Percentiles rank a stretch among this genome's conserved stretches.
phyloP scores from a whole-genome alignment of 2,888 invertebrate genomes.

The Caenorhabditis auriculariae region DNA sequence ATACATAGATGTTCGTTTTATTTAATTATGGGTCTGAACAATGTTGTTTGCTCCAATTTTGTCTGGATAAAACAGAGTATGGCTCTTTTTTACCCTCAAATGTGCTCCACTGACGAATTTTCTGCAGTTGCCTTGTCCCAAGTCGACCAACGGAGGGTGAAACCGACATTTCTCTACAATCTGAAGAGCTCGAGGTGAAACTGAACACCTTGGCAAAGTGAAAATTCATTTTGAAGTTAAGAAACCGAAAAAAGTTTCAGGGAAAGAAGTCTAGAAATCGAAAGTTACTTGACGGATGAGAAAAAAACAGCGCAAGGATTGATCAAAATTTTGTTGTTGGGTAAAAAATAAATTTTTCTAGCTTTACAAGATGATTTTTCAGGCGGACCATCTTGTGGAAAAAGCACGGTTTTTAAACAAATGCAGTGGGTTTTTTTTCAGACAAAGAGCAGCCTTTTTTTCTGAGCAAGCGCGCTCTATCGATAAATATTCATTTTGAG shows the following conservation, averaged over 20 bases:
- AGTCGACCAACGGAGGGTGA: slow-evolving; percentile 15
- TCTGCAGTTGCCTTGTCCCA: slow-evolving; percentile 24
- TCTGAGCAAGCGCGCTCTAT: slow-evolving; percentile 51
- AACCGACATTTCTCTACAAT: slow-evolving; percentile 5
- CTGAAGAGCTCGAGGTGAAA: slow-evolving; percentile 17
- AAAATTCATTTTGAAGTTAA: too few species aligned
- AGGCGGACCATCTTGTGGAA: slow-evolving; percentile 31
- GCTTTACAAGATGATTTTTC: neutral
- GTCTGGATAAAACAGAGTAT: too few species aligned
- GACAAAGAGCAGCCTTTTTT: neutral
- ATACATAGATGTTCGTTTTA: too few species aligned
- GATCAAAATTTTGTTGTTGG: slow-evolving; percentile 26
- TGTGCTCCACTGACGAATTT: too few species aligned
- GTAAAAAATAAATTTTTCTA: neutral
- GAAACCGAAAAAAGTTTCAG: too few species aligned
- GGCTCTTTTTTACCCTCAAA: too few species aligned
- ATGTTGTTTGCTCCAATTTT: too few species aligned
- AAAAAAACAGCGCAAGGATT: slow-evolving; percentile 4
- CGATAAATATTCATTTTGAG: slow-evolving; percentile 49
- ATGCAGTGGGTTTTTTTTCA: slow-evolving; percentile 26
- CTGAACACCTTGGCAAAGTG: slow-evolving; percentile 15
- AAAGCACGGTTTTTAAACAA: slow-evolving; percentile 37
- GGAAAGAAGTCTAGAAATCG: slow-evolving; percentile 14
- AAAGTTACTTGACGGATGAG: slow-evolving; percentile 6
- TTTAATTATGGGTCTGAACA: too few species aligned